Conservation (phyloP, 2,888 invertebrate genomes). For the Spodoptera picta region DNA sequence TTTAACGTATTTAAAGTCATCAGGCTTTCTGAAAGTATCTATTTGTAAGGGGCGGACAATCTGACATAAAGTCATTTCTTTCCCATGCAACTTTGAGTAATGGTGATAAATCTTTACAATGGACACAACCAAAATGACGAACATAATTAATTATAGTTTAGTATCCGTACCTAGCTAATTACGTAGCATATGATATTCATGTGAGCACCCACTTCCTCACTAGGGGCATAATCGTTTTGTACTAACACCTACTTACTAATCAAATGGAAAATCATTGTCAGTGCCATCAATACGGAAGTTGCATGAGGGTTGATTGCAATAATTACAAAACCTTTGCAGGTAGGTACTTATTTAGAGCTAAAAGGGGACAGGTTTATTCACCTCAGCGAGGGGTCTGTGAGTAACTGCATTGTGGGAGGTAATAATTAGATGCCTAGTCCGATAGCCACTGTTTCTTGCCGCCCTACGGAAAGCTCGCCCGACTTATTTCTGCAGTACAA, state of each 20-base stretch:
- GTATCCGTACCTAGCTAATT: background rate
- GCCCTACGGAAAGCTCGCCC: constrained; percentile 66
- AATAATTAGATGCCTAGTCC: constrained; percentile 80
- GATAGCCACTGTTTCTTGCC: constrained; percentile 74
- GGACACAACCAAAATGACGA: too few species aligned
- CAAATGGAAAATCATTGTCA: constrained; percentile 12
- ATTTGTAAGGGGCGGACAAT: too few species aligned
- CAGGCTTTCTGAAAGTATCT: too few species aligned
- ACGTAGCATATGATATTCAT: too few species aligned
- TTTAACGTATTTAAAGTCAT: too few species aligned
- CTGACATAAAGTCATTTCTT: too few species aligned
- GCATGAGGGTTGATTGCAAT: constrained; percentile 28
- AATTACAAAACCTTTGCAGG: constrained; percentile 29
- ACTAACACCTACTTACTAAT: background rate
- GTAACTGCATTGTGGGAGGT: constrained; percentile 68
- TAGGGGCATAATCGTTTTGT: background rate
- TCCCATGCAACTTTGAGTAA: too few species aligned
- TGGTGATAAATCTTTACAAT: too few species aligned
- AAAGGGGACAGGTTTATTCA: constrained; percentile 73
- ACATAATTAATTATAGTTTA: too few species aligned
- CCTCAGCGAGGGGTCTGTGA: constrained; percentile 62
- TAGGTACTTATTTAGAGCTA: constrained; percentile 61
- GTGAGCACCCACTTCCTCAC: background rate
- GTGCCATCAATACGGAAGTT: background rate
- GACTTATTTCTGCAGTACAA: constrained; percentile 68